These are phyloP conservation scores for Takifugu rubripes DNA, from an alignment of 2,797 vertebrate genomes.

Conservation along the genomic window DNA sequence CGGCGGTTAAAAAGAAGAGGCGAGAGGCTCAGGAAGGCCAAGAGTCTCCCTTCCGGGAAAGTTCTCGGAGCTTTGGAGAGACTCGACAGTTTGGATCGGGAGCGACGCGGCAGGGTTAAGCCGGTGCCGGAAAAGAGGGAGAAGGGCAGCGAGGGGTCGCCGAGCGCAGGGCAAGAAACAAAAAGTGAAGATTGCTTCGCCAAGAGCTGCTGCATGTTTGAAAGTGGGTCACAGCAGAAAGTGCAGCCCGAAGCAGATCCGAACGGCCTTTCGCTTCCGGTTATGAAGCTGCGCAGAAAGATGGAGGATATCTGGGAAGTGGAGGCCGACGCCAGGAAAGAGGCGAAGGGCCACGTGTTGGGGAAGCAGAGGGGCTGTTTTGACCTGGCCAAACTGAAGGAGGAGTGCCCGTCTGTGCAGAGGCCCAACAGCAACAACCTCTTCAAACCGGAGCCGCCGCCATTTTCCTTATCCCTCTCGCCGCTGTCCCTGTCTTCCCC, in stretches of 20 bases:
- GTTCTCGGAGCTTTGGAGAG: not conserved
- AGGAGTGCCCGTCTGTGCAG: conserved; percentile 50
- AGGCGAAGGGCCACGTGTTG: conserved; percentile 27
- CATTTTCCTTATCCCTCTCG: conserved; percentile 74
- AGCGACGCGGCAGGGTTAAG: not conserved
- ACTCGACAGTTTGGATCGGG: no score
- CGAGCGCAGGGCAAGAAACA: conserved; percentile 16
- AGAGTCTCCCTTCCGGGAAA: not conserved
- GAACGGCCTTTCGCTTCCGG: conserved; percentile 56
- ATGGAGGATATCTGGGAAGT: conserved; percentile 76
- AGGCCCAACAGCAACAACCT: conserved; percentile 25
- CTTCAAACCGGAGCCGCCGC: conserved; percentile 56
- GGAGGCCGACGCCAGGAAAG: conserved; percentile 41
- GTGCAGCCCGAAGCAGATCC: conserved; percentile 27
- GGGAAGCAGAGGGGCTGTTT: conserved; percentile 42
- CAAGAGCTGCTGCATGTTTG: conserved; percentile 63
- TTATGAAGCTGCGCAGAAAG: conserved; percentile 74
- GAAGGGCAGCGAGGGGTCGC: not conserved
- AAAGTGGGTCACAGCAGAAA: conserved; percentile 41
- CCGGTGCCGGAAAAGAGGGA: conserved; percentile 14
- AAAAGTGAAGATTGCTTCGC: conserved; percentile 51
- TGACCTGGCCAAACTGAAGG: conserved; percentile 58
- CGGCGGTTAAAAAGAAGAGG: conserved; percentile 61
- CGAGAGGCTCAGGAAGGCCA: conserved; percentile 30
- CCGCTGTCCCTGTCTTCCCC: conserved; percentile 75